Base-by-base conservation (phyloP, 2,113 vertebrate species). In the Gavialis gangeticus region DNA sequence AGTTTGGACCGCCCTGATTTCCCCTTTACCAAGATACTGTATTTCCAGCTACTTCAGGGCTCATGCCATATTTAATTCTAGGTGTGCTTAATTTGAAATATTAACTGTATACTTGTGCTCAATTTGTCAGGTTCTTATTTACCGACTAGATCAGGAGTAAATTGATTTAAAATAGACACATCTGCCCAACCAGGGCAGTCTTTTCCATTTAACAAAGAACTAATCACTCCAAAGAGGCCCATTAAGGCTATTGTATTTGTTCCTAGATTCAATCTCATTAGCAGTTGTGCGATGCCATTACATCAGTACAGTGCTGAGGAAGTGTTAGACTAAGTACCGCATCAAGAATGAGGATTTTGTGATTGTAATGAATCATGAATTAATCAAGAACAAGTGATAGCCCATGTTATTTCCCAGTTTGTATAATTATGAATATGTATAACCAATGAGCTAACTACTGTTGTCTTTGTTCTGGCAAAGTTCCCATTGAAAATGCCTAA, bases 11-110 rank as follows among this genome's bases (percentile, higher is more conserved):
- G 27, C 27, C 6, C 13, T 17, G 16, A 12, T n/a, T 21, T 19
- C 30, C 21, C 66, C 18, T 69, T 19, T 69, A 34, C 66, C 66
- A 69, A 3, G 28, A 16, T 17, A 69, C 16, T 37, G 37, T 37
- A 37, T 37, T 37, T 37, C 37, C 37, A 37, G 37, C 6, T 37
- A 37, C 37, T 37, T 37, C 66, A 69, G 18, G 16, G 30, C 12
- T 30, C 30, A 69, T 9, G 25, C 78, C 3, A 0, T 6, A 1
- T 34, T 60, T 66, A 62, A 5, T 59, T 14, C 19, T 4, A 27
- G 76, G 58, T 0, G 4, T 1, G 19, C 62, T 27, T 1, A 2
- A 11, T 4, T 16, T 1, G 0, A 1, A 25, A 25, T 1, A 67
- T 3, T 15, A 17, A 19, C 25, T 15, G 58, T 1, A 30, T 15